phyloP scores from a whole-genome alignment of 2,888 invertebrate genomes.

The Periphyllus acericola region DNA sequence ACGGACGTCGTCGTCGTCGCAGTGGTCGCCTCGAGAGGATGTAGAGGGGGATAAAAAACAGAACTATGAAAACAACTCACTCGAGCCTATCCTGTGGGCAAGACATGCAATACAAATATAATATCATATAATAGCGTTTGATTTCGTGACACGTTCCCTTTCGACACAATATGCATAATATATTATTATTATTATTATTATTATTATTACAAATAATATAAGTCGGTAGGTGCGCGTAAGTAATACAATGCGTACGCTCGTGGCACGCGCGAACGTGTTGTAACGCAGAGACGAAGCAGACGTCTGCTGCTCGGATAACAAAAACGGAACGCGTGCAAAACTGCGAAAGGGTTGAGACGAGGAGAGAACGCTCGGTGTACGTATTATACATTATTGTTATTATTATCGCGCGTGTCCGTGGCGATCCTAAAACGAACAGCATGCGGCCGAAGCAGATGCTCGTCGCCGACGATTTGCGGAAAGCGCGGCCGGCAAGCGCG shows the following conservation, averaged over 20 bases:
- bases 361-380: background rate
- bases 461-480: background rate
- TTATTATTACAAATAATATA: background rate
- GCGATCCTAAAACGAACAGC: background rate
- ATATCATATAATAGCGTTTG: slow-evolving; percentile 6
- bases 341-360: background rate
- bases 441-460: background rate
- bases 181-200: background rate
- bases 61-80: background rate
- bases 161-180: background rate
- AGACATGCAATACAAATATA: background rate
- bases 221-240: background rate
- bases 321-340: background rate
- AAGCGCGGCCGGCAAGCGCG: background rate
- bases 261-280: background rate
- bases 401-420: background rate
- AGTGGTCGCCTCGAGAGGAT: background rate
- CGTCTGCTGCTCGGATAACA: background rate
- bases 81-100: background rate
- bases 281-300: background rate
- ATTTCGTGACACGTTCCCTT: slow-evolving; percentile 7
- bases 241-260: background rate
- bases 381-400: background rate
- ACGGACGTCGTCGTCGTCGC: background rate
- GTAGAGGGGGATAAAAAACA: background rate